A percentile compares a stretch with the other conserved stretches of the same genome.
Conservation (phyloP, 2,113 vertebrate genomes). For the Calyptommatus sinebrachiatus region DNA sequence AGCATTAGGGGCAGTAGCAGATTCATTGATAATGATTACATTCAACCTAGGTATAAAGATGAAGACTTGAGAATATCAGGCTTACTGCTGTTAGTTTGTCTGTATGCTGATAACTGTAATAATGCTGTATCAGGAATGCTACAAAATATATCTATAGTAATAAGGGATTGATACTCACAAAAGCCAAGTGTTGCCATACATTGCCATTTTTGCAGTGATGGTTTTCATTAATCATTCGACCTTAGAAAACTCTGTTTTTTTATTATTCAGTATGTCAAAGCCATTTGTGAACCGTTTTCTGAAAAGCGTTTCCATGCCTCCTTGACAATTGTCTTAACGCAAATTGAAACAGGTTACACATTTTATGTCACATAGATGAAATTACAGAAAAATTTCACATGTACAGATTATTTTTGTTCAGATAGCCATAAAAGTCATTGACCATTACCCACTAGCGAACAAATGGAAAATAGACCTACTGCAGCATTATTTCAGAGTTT, state of each 20-base stretch:
- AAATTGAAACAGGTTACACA: background rate
- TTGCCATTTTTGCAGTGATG: background rate
- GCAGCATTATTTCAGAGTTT: background rate
- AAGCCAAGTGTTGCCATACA: background rate
- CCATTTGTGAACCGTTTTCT: background rate
- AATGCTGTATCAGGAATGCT: background rate
- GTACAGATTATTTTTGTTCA: too few relatives aligned
- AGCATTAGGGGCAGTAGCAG: background rate
- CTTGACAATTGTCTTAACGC: background rate
- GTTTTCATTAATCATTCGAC: background rate
- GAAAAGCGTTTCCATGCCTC: background rate
- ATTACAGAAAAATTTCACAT: background rate
- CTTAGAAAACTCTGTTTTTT: too few relatives aligned
- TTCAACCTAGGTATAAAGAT: background rate
- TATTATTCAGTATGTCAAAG: too few relatives aligned
- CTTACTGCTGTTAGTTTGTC: background rate
- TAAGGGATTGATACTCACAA: background rate
- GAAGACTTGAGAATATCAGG: background rate
- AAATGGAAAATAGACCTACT: background rate
- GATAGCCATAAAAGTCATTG: background rate
- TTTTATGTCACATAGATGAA: background rate
- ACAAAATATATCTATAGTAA: background rate
- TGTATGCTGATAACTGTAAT: background rate
- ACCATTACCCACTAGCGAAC: too few relatives aligned
- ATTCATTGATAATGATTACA: background rate